Base-by-base conservation (phyloP, 2,888 invertebrate species). In the Thereva unica region DNA sequence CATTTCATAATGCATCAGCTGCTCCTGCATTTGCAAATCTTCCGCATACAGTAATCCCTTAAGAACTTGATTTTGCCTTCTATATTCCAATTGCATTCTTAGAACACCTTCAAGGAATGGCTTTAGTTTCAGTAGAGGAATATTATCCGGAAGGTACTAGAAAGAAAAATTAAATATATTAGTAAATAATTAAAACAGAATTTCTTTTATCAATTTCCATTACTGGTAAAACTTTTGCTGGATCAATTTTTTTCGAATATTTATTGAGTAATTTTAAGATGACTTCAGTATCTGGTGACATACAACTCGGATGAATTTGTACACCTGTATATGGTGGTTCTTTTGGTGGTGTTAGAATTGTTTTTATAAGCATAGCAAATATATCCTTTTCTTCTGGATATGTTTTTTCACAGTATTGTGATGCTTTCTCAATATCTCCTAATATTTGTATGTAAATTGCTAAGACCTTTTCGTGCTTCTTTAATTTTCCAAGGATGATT, bases 391-490 rank as follows among this genome's bases (percentile, higher is more conserved):
- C 77, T 35, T 77, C 80, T 2, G 82, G 78, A 74, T 87, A 89
- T 54, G 91, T 87, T 70, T 85, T 87, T 72, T 89, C 86, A 76
- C 95, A 95, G 80, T 95, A 98, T 66, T 87, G 84, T 69, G 92
- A 89, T 0, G 98, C 98, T 76, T 89, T 87, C 4, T 87, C 83
- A 1, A 91, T 86, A 78, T 98, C 91, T 47, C 93, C 89, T 67
- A 99, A 83, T 41, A 95, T 87, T 74, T 93, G 90, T 23, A 97
- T 88, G 78, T 97, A 97, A 75, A 99, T 93, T 1, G 92, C 89
- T 54, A 99, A 82, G 0, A 95, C 96, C 77, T 96, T 92, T 75
- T 96, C 93, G 78, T 99, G 97, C 70, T 91, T 78, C 0, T 93
- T 94, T 35, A 97, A 83, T 73, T 92, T 89, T 0, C 97, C 97